phyloP scores from a whole-genome alignment of 2,113 vertebrate species.

The Podiceps cristatus region DNA sequence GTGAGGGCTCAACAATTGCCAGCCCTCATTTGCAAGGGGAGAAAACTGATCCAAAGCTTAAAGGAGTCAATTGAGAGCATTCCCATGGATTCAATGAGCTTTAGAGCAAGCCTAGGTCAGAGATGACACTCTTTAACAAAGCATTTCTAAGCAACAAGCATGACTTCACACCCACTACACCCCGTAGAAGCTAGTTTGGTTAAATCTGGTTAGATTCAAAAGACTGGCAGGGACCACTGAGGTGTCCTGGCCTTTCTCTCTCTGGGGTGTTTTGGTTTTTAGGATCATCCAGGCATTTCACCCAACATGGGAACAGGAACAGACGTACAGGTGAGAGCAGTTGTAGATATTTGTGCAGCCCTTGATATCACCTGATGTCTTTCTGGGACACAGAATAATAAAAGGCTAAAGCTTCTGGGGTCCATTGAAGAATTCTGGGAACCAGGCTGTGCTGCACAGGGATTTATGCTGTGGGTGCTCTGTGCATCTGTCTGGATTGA shows the following conservation, averaged over 20 bases:
- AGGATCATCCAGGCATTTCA: background rate
- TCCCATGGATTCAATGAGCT: background rate
- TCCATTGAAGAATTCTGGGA: background rate
- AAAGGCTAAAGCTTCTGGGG: background rate
- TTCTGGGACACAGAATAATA: background rate
- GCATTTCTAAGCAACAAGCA: background rate
- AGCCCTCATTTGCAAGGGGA: background rate
- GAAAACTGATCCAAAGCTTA: constrained; percentile 1
- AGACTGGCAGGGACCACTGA: background rate
- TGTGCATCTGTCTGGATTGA: background rate
- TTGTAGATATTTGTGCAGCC: background rate
- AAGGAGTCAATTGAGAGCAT: background rate
- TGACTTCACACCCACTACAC: background rate
- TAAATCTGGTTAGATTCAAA: background rate
- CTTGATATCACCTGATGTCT: background rate
- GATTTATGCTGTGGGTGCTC: too few relatives aligned
- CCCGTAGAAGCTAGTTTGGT: background rate
- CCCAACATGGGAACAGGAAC: background rate
- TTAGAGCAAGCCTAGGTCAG: background rate
- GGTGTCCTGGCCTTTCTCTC: background rate
- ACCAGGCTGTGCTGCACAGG: background rate
- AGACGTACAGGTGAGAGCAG: background rate
- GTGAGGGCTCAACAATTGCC: background rate
- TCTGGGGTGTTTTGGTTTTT: background rate
- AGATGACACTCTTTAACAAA: background rate